Conservation (phyloP, 1,140 invertebrate species). For the Tetramorium alpestre region DNA sequence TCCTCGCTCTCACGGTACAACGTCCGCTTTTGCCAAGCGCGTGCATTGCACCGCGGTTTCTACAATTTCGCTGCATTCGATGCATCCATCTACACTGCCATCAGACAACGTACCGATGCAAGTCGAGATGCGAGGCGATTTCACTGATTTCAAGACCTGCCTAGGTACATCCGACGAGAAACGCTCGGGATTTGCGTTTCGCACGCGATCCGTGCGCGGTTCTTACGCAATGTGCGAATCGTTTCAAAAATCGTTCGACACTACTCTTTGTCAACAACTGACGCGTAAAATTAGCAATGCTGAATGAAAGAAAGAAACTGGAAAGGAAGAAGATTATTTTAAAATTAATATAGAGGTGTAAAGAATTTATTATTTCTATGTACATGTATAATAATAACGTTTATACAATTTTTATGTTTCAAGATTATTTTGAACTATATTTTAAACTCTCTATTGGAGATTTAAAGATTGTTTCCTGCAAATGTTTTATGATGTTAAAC, state of each 20-base stretch:
- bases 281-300: background rate
- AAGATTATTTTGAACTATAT: no score
- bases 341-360: background rate
- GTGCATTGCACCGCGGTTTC: slow-evolving; percentile 23
- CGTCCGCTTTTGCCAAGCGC: slow-evolving; percentile 43
- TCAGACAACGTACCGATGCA: background rate
- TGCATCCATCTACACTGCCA: background rate
- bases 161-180: background rate
- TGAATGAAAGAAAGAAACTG: background rate
- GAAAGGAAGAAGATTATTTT: background rate
- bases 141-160: slow-evolving; percentile 25
- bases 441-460: no score
- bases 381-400: no score
- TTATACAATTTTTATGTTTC: no score
- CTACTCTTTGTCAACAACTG: background rate
- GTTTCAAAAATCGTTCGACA: background rate
- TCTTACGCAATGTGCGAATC: slow-evolving; percentile 24
- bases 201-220: slow-evolving; percentile 12
- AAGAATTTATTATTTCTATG: background rate
- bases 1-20: slow-evolving; percentile 11
- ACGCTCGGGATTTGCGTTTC: slow-evolving; percentile 13
- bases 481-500: no score
- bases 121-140: slow-evolving; percentile 32
- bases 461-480: no score
- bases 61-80: slow-evolving; percentile 42